A percentile compares a stretch with the other conserved stretches of the same genome.
phyloP scores from a whole-genome alignment of 2,888 invertebrate genomes.

The Eristalis arbustorum region DNA sequence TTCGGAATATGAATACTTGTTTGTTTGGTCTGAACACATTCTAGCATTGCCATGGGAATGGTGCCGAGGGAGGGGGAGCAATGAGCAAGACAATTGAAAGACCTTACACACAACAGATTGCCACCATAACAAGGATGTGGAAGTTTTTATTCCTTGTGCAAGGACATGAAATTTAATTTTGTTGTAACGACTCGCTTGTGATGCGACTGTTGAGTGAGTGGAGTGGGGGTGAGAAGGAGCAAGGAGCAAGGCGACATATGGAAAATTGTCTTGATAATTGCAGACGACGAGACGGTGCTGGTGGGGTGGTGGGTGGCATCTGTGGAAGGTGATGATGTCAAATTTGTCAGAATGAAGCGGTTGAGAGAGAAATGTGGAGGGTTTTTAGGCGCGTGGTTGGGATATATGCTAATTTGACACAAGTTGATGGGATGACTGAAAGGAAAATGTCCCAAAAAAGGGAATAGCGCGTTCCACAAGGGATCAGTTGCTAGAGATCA shows the following conservation, averaged over 20 bases:
- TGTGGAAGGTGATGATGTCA: no score
- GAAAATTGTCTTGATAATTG: neutral
- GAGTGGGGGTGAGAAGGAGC: neutral
- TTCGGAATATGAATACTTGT: slow-evolving; percentile 32
- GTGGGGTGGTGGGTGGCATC: neutral
- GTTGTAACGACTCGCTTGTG: neutral
- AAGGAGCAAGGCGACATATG: neutral
- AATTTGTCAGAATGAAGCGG: no score
- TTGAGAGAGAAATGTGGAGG: no score
- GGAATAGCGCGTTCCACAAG: no score
- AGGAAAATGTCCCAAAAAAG: no score
- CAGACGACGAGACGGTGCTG: neutral
- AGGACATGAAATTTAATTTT: slow-evolving; percentile 19
- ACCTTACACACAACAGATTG: slow-evolving; percentile 22
- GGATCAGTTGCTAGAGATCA: no score
- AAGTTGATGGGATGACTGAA: no score
- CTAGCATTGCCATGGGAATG: neutral
- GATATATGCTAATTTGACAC: no score
- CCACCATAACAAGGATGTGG: slow-evolving; percentile 15
- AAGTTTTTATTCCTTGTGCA: neutral
- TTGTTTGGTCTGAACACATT: slow-evolving; percentile 24
- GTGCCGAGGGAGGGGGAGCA: neutral
- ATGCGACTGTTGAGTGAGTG: neutral
- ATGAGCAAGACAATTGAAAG: neutral
- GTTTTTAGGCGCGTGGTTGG: no score